phyloP scores from a whole-genome alignment of 2,113 vertebrate genomes.

The Phoxinus phoxinus region DNA sequence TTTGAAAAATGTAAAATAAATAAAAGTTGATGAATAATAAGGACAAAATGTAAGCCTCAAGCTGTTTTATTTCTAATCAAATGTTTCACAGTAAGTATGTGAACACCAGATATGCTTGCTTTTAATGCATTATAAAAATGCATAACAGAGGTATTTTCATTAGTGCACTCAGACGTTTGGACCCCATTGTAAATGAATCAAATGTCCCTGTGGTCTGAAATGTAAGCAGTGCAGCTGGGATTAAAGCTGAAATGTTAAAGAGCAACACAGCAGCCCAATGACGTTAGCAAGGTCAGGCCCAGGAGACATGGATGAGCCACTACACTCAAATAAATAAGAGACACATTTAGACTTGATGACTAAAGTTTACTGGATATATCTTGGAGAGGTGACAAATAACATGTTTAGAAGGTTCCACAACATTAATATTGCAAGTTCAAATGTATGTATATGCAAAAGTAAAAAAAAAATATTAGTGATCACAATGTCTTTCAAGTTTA shows the following conservation, averaged over 20 bases:
- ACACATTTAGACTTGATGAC: background rate
- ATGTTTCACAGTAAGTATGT: background rate
- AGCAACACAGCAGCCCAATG: conserved; percentile 31
- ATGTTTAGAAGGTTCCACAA: background rate
- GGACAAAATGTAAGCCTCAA: too few relatives aligned
- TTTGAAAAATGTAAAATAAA: background rate
- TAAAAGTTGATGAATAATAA: background rate
- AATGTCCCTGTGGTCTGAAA: conserved; percentile 23
- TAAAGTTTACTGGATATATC: conserved; percentile 2
- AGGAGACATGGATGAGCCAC: conserved; percentile 11
- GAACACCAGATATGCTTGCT: background rate
- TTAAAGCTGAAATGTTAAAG: conserved; percentile 35
- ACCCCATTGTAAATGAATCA: conserved; percentile 37
- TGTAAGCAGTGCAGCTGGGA: conserved; percentile 36
- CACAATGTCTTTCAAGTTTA: background rate
- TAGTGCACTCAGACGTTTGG: background rate
- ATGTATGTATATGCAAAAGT: background rate
- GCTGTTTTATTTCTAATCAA: too few relatives aligned
- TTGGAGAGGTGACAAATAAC: background rate
- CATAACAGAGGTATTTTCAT: background rate
- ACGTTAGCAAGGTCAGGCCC: conserved; percentile 24
- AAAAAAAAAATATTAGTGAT: background rate
- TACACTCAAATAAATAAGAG: background rate
- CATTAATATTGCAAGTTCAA: background rate
- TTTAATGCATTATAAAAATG: background rate